Evolutionary conservation across 1,140 invertebrate species (phyloP), one percentile per base, ranked within the genome.

Genomic region (Drosophila bifasciata): DNA sequence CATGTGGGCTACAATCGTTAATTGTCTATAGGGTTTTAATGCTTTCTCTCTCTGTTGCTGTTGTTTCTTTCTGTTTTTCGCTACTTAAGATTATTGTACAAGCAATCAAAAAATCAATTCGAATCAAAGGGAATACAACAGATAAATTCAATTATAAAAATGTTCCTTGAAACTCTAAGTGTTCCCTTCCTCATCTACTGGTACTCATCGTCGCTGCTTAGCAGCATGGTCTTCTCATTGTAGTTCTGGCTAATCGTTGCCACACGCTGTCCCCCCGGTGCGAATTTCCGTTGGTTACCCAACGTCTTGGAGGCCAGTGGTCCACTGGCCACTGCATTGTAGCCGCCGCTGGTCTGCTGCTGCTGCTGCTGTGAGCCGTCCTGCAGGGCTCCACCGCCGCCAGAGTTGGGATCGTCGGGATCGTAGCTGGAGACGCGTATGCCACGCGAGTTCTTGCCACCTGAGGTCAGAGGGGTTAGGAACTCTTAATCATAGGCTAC

Each of bases 161-260:
- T 52, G 62, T 62, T 40, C 23, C 45, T 19, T 19, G 36, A 36
- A 36, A 36, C 32, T 36, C 32, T 5, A 13, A 15, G n/a, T 16
- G 36, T 9, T 68, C 52, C 19, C 41, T 25, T 21, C 49, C 25
- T 28, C 19, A 44, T 88, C 71, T 94, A 98, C 93, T 97, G 97
- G 93, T 98, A 98, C 92, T 99, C 98, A 92, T 99, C 98, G 92
- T 99, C 98, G 60, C 97, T 98, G 92, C 97, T 98, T 59, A 99
- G 94, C 53, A 99, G 93, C 93, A 98, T 98, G 17, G 97, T 98
- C 93, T 99, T 99, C 93, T 99, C 98, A 92, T 97, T 98, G 93
- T 98, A 98, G 91, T 96, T 96, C 85, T 95, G 94, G 16, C 94
- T 95, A 76, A 96, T 96, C 59, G 96, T 96, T 4, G 96, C 94